Evolutionary conservation across 2,888 invertebrate genomes (phyloP), one percentile per base, ranked within the genome.

Genomic region (Lasioglossum lativentre): DNA sequence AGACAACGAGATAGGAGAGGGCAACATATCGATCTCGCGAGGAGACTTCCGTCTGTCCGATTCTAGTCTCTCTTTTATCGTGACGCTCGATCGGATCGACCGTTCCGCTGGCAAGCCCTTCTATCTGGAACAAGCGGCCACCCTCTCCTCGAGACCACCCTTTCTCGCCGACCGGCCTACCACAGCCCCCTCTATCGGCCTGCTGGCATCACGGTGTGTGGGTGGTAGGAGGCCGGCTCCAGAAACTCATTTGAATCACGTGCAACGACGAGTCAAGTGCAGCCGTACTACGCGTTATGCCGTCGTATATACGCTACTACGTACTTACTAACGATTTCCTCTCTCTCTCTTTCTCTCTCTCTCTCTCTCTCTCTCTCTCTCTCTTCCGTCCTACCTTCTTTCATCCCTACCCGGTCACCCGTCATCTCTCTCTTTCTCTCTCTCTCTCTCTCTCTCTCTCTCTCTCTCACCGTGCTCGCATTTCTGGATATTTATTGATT

Each of bases 211-310:
- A 56, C 71, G 56, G 77, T 73, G 63, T 75, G 66, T 75, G 66
- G 77, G 85, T 82, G 82, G 78, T 40, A 80, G 75, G 84, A 59
- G 75, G 52, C 85, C 80, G 82, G 73, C 84, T 86, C 76, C 70
- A 87, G 87, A 88, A 90, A 90, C 89, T 92, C 91, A 91, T 92
- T 92, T 89, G 90, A 92, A 92, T 92, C 90, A 91, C 90, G 89
- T 91, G 91, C 90, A 91, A 90, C 86, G 87, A 86, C 86, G 89
- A 90, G 88, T 89, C 89, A 90, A 90, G 90, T 90, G 89, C 85
- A 89, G 80, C 80, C 89, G 88, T 89, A 89, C 83, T 88, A 89
- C 89, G 88, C 78, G 80, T 82, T 83, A 83, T 85, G 80, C 81
- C 78, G 52, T 47, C 82, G 75, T 73, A 82, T 75, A 83, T 74